Percentiles rank a stretch among this genome's conserved stretches.
Conservation (phyloP, 2,888 invertebrate genomes). For the Drosophila limbata region DNA sequence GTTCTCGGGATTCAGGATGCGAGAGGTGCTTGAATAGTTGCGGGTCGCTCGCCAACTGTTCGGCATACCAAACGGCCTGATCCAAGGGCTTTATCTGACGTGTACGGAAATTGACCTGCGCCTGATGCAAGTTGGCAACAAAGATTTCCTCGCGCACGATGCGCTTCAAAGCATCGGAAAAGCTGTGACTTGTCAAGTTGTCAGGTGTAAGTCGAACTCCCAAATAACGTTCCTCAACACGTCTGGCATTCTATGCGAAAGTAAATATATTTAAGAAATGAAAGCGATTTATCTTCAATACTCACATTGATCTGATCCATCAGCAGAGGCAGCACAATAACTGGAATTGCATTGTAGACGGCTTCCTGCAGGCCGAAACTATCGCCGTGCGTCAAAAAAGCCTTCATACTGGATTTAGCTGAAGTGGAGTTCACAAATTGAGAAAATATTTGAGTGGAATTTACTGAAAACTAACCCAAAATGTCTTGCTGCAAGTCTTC, state of each 20-base stretch:
- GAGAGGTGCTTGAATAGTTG: conserved; percentile 37
- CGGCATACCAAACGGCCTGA: conserved; percentile 68
- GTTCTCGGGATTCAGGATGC: conserved; percentile 7
- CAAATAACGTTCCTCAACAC: conserved; percentile 53
- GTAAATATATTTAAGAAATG: not conserved
- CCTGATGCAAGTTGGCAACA: conserved; percentile 16
- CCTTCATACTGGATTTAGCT: conserved; percentile 74
- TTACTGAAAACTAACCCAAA: conserved; percentile 52
- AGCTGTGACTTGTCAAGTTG: conserved; percentile 7
- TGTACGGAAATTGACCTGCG: conserved; percentile 49
- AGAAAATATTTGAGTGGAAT: rapidly evolving
- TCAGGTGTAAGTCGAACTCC: conserved; percentile 42
- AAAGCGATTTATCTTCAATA: not conserved
- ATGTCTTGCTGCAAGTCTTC: conserved; percentile 67
- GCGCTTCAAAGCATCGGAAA: conserved; percentile 30
- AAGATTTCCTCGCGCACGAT: conserved; percentile 31
- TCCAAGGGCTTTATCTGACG: conserved; percentile 48
- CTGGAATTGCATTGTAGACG: conserved; percentile 78
- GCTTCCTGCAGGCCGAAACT: conserved; percentile 80
- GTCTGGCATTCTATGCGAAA: conserved; percentile 59
- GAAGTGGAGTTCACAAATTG: not conserved
- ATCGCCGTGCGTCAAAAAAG: conserved; percentile 80
- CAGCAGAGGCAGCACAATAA: conserved; percentile 78
- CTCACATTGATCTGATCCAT: conserved; percentile 78
- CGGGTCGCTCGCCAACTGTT: conserved; percentile 54